Base-by-base conservation (phyloP, 2,797 vertebrate genomes). In the Champsocephalus esox region DNA sequence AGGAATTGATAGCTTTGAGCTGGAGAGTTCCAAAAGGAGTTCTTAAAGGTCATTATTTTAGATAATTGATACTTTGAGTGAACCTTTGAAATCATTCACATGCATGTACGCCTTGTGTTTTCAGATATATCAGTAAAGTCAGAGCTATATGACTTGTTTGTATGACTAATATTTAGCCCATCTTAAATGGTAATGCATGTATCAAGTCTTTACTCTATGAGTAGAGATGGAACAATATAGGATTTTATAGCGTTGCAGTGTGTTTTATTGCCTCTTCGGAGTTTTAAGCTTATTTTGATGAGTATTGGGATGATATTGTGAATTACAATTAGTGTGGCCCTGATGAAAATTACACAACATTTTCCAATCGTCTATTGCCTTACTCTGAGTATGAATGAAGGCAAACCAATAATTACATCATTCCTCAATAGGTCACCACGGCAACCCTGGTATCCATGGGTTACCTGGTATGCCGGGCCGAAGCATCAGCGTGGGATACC, bases 401-500 rank as follows among this genome's bases (percentile, higher is more conserved):
- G 11, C 32, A 50, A 21, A 65, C 19, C 28, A 0, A 24, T 44
- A n/a, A 44, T 54, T 28, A 54, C 6, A 48, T 44, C 9, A 60
- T 49, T 75, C 21, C 13, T 79, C 3, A 60, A 77, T 34, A 94
- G 93, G 92, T 77, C 52, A 2, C 9, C 93, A 88, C 2, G 98
- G 98, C 34, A 93, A 70, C 10, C 84, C 96, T 0, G 98, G 98
- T 28, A 85, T 75, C 79, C 84, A 92, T 0, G 98, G 98, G 38
- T 84, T 94, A 32, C 82, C 95, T 0, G 98, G 98, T 38, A 99
- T 99, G 98, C 96, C 98, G 0, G 98, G 98, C 10, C 97, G 98
- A 84, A 99, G 98, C 0, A 92, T 98, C n/a, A 98, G 95, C 72
- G 98, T 99, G 44, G 98, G 98, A 32, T 99, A 99, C 91, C 92